phyloP scores from a whole-genome alignment of 2,888 invertebrate genomes.

The Andrena camellia region DNA sequence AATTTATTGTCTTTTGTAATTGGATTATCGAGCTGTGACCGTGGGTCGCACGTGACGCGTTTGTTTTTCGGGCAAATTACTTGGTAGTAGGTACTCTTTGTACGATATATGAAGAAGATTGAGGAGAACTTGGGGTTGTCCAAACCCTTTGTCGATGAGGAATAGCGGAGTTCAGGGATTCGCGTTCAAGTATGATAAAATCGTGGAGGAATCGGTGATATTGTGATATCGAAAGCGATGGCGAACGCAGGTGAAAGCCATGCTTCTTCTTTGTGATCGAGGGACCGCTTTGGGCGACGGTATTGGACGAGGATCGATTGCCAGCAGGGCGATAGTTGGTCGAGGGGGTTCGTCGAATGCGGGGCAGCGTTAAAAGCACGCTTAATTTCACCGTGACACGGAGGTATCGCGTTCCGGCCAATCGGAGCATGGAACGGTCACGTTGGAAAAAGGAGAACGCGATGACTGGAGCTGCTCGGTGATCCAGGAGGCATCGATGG shows the following conservation, averaged over 20 bases:
- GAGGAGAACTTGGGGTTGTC: neutral
- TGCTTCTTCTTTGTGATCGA: slow-evolving; percentile 53
- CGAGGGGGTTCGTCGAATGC: slow-evolving; percentile 73
- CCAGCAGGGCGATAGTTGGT: slow-evolving; percentile 50
- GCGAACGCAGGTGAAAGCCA: slow-evolving; percentile 49
- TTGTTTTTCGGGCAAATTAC: slow-evolving; percentile 19
- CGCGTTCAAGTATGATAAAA: too few species aligned
- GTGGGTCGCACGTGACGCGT: slow-evolving; percentile 41
- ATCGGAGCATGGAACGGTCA: slow-evolving; percentile 76
- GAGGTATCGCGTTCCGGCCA: slow-evolving; percentile 76
- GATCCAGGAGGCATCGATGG: slow-evolving; percentile 68
- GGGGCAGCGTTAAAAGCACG: slow-evolving; percentile 76
- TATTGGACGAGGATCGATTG: slow-evolving; percentile 70
- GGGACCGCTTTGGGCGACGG: slow-evolving; percentile 34
- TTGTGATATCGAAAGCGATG: neutral
- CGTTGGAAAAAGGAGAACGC: slow-evolving; percentile 71
- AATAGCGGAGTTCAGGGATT: too few species aligned
- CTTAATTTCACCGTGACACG: slow-evolving; percentile 82
- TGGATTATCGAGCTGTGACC: slow-evolving; percentile 60
- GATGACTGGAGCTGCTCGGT: slow-evolving; percentile 75
- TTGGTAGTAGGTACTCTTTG: too few species aligned
- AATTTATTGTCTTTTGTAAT: slow-evolving; percentile 67
- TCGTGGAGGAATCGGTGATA: neutral
- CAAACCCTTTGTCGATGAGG: too few species aligned
- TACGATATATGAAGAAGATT: neutral